These are phyloP conservation scores for Pogonognathellus flavescens DNA, from an alignment of 1,140 invertebrate species.

Conservation along the genomic window DNA sequence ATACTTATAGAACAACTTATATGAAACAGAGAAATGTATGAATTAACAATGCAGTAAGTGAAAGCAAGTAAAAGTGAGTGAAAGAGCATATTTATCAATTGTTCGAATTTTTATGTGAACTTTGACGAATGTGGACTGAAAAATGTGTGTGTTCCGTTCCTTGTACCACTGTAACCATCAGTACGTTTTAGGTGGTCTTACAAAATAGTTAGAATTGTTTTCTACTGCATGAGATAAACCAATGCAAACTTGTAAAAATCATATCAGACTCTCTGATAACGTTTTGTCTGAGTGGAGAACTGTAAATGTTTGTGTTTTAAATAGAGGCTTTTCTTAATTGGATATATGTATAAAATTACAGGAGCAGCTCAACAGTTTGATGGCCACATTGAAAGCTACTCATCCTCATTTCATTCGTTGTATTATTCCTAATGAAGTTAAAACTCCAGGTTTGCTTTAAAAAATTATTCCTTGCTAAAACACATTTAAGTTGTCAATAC, in stretches of 20 bases:
- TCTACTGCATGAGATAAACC: neutral
- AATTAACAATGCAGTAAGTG: too few relatives aligned
- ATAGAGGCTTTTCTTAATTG: neutral
- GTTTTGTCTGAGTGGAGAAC: neutral
- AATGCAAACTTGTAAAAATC: neutral
- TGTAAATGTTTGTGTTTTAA: neutral
- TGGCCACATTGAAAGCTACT: conserved; percentile 75
- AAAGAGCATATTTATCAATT: neutral
- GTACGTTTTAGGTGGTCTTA: neutral
- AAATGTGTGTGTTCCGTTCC: neutral
- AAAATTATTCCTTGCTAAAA: too few relatives aligned
- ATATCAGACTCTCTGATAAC: neutral
- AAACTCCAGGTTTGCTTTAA: conserved; percentile 70
- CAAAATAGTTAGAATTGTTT: neutral
- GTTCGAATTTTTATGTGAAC: neutral
- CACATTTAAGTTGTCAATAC: too few relatives aligned
- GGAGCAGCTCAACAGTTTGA: conserved; percentile 73
- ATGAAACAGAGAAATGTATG: too few relatives aligned
- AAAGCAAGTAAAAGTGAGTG: neutral
- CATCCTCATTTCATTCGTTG: conserved; percentile 79
- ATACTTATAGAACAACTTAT: too few relatives aligned
- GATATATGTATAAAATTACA: conserved; percentile 56
- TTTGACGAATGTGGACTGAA: neutral
- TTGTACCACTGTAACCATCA: neutral
- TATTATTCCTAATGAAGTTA: conserved; percentile 79